Evolutionary conservation across 1,140 invertebrate genomes (phyloP).

Genomic region (Forficula auricularia): DNA sequence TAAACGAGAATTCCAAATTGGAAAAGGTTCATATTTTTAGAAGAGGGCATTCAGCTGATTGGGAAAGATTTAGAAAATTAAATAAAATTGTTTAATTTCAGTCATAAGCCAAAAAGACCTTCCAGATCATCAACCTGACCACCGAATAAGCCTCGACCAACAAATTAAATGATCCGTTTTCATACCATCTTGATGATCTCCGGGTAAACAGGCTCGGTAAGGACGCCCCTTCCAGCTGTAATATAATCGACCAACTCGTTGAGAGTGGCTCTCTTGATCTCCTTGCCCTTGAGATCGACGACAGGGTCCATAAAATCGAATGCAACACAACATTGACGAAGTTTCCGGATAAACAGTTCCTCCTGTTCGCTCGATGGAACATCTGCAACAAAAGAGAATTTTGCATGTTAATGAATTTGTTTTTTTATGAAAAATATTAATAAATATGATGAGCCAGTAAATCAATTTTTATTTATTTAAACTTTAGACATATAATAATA

Average conservation of each 20-base stretch:
- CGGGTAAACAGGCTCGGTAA: constrained; percentile 92
- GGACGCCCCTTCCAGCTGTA: constrained; percentile 78
- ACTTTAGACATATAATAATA: background rate
- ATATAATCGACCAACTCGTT: constrained; percentile 98
- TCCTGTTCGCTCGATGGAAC: constrained; percentile 85
- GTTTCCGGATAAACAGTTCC: constrained; percentile 91
- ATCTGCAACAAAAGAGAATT: constrained; percentile 51
- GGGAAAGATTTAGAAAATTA: too few species aligned
- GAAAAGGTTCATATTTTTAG: too few species aligned
- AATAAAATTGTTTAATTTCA: too few species aligned
- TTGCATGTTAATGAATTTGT: too few species aligned
- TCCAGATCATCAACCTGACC: too few species aligned
- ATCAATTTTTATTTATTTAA: background rate
- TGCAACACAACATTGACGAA: constrained; percentile 94
- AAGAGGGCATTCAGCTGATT: too few species aligned
- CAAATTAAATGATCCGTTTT: too few species aligned
- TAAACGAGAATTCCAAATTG: too few species aligned
- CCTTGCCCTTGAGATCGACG: constrained; percentile 94
- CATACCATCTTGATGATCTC: constrained; percentile 97
- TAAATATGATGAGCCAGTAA: constrained; percentile 7
- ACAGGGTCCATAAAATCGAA: constrained; percentile 99
- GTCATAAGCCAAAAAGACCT: too few species aligned
- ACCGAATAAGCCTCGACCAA: too few species aligned
- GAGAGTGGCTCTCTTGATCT: constrained; percentile 91
- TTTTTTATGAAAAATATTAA: constrained; percentile 9